These are phyloP conservation scores for Platycnemis pennipes DNA, from an alignment of 2,888 invertebrate species.

Conservation along the genomic window DNA sequence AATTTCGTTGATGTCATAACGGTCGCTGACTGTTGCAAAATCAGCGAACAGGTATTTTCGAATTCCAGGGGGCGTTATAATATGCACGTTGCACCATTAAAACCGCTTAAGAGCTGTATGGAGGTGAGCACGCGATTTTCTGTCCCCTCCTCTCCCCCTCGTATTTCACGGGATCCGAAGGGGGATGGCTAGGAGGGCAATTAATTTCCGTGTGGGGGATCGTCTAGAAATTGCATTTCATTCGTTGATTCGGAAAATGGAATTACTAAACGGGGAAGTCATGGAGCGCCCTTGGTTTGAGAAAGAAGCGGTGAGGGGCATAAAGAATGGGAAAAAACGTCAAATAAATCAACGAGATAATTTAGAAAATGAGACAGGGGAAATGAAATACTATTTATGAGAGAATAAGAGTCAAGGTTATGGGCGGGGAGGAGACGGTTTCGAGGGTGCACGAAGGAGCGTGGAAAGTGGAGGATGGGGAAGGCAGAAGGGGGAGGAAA, in stretches of 20 bases:
- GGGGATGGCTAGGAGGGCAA: not conserved
- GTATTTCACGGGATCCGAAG: not conserved
- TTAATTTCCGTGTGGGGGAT: not conserved
- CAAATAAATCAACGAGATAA: constrained; percentile 24
- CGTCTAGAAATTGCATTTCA: constrained; percentile 23
- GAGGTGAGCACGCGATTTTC: not conserved
- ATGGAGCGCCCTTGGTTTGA: not conserved
- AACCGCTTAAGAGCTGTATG: not conserved
- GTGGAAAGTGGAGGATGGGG: not conserved
- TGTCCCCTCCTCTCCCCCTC: not conserved
- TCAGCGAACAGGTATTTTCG: not conserved
- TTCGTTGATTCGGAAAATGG: constrained; percentile 16
- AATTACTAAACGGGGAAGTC: constrained; percentile 27
- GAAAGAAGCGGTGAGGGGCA: constrained; percentile 12
- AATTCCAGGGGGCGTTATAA: not conserved
- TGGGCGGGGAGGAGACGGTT: not conserved
- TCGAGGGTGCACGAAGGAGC: not conserved
- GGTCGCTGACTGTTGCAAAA: not conserved
- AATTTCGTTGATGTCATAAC: not conserved
- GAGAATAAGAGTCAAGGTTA: not conserved
- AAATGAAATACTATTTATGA: constrained; percentile 22
- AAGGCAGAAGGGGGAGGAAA: not conserved
- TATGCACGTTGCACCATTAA: not conserved
- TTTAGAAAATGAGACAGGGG: constrained; percentile 36
- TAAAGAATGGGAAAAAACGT: constrained; percentile 28